Evolutionary conservation across 2,888 invertebrate genomes (phyloP).

Genomic region (Celastrina argiolus): DNA sequence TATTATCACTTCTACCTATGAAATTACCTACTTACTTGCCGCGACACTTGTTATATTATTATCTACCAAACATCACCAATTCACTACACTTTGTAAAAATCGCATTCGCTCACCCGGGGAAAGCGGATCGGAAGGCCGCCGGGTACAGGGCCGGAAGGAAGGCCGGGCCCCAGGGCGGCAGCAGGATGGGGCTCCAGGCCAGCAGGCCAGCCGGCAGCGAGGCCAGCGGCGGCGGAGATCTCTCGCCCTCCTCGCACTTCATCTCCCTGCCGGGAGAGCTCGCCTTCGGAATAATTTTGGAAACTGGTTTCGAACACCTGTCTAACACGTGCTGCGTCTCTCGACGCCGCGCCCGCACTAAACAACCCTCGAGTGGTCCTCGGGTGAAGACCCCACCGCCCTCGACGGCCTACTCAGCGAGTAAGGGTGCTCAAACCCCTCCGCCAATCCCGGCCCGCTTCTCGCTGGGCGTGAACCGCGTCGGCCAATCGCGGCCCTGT

Average conservation of each 20-base stretch:
- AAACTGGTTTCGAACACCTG: conserved; percentile 51
- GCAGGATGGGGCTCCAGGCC: conserved; percentile 85
- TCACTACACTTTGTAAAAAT: conserved; percentile 19
- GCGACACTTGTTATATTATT: neutral
- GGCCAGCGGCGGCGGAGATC: conserved; percentile 28
- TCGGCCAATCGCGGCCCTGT: conserved; percentile 53
- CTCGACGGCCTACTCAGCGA: conserved; percentile 76
- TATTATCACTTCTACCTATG: no score
- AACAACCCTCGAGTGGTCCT: conserved; percentile 77
- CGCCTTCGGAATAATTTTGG: conserved; percentile 73
- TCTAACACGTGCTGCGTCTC: conserved; percentile 71
- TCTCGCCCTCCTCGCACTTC: conserved; percentile 71
- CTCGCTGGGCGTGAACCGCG: conserved; percentile 59
- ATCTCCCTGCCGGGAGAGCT: conserved; percentile 75
- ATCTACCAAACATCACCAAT: neutral
- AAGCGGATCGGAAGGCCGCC: conserved; percentile 83
- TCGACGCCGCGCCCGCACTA: conserved; percentile 72
- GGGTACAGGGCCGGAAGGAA: conserved; percentile 84
- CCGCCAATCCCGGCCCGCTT: conserved; percentile 56
- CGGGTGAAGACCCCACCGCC: conserved; percentile 76
- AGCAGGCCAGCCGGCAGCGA: conserved; percentile 55
- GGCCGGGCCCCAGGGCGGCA: conserved; percentile 87
- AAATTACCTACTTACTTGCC: neutral
- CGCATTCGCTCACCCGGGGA: conserved; percentile 82
- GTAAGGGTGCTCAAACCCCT: conserved; percentile 71